A percentile compares a stretch with the other conserved stretches of the same genome.
Conservation (phyloP, 2,888 invertebrate species). For the Phengaris alcon region DNA sequence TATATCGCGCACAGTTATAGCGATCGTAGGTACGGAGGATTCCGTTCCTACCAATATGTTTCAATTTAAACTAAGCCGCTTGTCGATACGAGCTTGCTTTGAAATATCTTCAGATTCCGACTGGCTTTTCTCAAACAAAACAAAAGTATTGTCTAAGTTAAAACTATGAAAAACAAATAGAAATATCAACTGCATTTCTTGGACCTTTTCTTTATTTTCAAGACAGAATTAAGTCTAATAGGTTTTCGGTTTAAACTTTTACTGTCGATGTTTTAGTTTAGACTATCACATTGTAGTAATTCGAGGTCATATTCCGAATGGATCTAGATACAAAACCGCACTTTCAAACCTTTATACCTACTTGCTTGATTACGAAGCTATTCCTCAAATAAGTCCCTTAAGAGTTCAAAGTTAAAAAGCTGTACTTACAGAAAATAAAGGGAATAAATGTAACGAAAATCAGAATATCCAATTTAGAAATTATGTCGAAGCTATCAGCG, state of each 20-base stretch:
- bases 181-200: not conserved
- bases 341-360: not conserved
- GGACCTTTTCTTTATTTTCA: conserved; percentile 35
- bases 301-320: not conserved
- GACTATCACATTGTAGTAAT: not conserved
- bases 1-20: conserved; percentile 24
- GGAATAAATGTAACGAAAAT: conserved; percentile 39
- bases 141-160: conserved; percentile 42
- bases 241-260: not conserved
- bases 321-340: not conserved
- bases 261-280: not conserved
- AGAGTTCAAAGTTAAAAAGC: not conserved
- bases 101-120: conserved; percentile 62
- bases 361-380: not conserved
- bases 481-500: conserved; percentile 35
- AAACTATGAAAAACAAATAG: conserved; percentile 16
- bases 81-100: conserved; percentile 65
- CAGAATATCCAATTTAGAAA: conserved; percentile 41
- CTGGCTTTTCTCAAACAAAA: conserved; percentile 55
- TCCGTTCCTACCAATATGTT: conserved; percentile 70
- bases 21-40: conserved; percentile 49
- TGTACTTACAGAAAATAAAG: conserved; percentile 30
- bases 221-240: not conserved
- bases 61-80: conserved; percentile 76
- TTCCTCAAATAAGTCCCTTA: not conserved